A percentile compares a stretch with the other conserved stretches of the same genome.
These are phyloP conservation scores for Aldrovandia affinis DNA, from an alignment of 2,797 vertebrate genomes.

Conservation along the genomic window DNA sequence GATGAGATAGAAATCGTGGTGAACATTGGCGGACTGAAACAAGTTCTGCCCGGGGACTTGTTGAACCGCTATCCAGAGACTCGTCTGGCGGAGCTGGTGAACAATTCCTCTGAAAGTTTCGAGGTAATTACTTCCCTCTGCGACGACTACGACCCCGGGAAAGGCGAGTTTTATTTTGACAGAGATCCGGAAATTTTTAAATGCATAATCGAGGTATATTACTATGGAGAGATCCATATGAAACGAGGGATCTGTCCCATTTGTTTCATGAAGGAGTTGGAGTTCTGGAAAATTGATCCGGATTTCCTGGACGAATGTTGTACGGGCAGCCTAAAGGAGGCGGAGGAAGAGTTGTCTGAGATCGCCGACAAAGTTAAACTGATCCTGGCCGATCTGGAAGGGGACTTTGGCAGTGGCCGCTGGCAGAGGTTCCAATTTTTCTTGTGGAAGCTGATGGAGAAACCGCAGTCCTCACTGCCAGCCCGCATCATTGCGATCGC, in stretches of 20 bases:
- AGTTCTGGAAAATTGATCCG: conserved; percentile 92
- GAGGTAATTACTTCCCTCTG: conserved; percentile 85
- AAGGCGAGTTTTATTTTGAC: conserved; percentile 95
- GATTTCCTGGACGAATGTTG: conserved; percentile 91
- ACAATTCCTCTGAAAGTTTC: conserved; percentile 72
- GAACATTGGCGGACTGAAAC: conserved; percentile 92
- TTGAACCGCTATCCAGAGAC: conserved; percentile 88
- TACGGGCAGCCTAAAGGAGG: conserved; percentile 84
- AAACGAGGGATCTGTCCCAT: conserved; percentile 93
- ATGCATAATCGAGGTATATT: conserved; percentile 90
- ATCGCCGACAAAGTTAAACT: conserved; percentile 89
- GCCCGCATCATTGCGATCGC: conserved; percentile 85
- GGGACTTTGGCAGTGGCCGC: conserved; percentile 74
- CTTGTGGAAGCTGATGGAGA: conserved; percentile 95
- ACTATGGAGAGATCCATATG: conserved; percentile 92
- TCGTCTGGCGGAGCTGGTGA: conserved; percentile 84
- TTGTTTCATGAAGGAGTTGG: conserved; percentile 95
- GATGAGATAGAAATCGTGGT: conserved; percentile 86
- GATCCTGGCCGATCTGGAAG: conserved; percentile 87
- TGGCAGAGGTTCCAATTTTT: conserved; percentile 85
- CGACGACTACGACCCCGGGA: conserved; percentile 91
- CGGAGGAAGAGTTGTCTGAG: conserved; percentile 88
- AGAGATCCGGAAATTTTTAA: conserved; percentile 93
- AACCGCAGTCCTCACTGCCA: conserved; percentile 89
- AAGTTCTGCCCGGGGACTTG: conserved; percentile 82